Conservation (phyloP, 2,888 invertebrate species). For the Lysandra coridon region DNA sequence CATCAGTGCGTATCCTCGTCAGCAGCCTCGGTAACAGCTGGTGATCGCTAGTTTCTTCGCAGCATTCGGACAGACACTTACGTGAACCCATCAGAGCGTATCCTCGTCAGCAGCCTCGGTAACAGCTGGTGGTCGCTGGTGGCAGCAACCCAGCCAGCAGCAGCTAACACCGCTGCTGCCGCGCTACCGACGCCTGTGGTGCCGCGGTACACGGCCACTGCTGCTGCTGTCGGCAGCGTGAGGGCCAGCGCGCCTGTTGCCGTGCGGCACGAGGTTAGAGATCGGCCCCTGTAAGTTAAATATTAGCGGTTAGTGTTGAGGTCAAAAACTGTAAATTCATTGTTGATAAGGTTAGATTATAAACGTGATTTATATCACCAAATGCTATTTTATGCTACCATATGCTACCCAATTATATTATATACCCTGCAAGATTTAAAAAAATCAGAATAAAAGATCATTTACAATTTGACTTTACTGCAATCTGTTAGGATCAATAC, state of each 20-base stretch:
- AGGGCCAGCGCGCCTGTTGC: constrained; percentile 93
- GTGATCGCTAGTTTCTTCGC: constrained; percentile 62
- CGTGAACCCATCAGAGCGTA: constrained; percentile 60
- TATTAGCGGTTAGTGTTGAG: too few species aligned
- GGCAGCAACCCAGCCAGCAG: constrained; percentile 57
- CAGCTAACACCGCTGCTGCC: constrained; percentile 47
- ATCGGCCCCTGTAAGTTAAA: constrained; percentile 87
- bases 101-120: constrained; percentile 50
- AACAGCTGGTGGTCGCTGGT: constrained; percentile 64
- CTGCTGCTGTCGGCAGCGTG: constrained; percentile 93
- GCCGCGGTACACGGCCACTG: constrained; percentile 83
- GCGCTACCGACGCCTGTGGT: constrained; percentile 42
- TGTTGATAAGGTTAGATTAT: too few species aligned
- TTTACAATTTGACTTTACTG: too few species aligned
- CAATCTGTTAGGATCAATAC: too few species aligned
- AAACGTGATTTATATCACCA: too few species aligned
- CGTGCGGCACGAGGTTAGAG: constrained; percentile 93
- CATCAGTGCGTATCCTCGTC: constrained; percentile 51
- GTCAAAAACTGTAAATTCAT: too few species aligned
- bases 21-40: constrained; percentile 49
- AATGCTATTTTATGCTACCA: too few species aligned
- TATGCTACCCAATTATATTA: too few species aligned
- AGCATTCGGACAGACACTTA: constrained; percentile 45
- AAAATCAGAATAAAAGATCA: too few species aligned
- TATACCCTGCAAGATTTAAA: too few species aligned